These are phyloP conservation scores for Astyanax mexicanus DNA, from an alignment of 2,797 vertebrate species.

Conservation along the genomic window DNA sequence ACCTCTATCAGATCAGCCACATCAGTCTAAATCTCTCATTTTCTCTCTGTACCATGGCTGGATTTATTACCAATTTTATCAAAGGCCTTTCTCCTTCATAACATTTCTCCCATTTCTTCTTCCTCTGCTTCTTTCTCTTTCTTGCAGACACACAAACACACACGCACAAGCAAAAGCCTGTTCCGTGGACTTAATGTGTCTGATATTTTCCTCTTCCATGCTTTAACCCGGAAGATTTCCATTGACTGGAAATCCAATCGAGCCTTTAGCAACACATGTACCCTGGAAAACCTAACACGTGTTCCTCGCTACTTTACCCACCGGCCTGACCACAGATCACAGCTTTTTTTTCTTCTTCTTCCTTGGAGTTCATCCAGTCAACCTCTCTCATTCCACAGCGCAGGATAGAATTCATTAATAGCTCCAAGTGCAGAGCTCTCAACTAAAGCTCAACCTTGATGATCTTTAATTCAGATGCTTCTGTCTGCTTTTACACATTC, in stretches of 20 bases:
- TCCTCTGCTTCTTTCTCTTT: neutral
- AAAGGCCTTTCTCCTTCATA: slow-evolving; percentile 21
- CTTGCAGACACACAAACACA: neutral
- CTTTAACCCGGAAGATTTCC: slow-evolving; percentile 19
- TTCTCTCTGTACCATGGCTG: slow-evolving; percentile 24
- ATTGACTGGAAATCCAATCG: slow-evolving; percentile 15
- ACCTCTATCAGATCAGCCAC: slow-evolving; percentile 40
- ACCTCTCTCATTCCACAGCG: neutral
- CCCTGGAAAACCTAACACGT: neutral
- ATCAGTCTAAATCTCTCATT: slow-evolving; percentile 38
- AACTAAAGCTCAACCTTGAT: neutral
- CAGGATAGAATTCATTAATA: neutral
- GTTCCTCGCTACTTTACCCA: neutral
- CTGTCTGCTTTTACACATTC: neutral
- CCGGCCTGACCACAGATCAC: neutral
- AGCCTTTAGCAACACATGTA: neutral
- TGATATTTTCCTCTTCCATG: slow-evolving; percentile 17
- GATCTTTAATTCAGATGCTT: slow-evolving; percentile 1
- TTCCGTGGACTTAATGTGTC: neutral
- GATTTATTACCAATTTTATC: slow-evolving; percentile 39
- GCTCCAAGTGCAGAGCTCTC: neutral
- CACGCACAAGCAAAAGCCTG: neutral
- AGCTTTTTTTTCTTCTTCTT: neutral
- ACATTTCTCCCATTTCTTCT: slow-evolving; percentile 4
- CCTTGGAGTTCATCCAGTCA: neutral